Base-by-base conservation (phyloP, 92 coral and sea anemone species). In the Bergia puertoricense region DNA sequence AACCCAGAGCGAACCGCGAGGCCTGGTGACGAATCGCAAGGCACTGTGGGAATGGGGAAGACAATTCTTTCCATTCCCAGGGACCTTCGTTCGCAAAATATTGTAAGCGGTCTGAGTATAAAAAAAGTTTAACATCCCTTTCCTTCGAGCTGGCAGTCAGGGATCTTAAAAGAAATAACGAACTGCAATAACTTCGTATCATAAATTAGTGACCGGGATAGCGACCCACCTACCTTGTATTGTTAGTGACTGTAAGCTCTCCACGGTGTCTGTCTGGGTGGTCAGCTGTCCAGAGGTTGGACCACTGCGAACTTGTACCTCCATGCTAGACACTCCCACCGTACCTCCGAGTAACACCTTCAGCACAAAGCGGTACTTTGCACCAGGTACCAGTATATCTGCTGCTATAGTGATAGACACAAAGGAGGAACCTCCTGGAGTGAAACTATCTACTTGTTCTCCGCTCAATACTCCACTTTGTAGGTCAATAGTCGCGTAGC, bases 251-350 rank as follows among this genome's bases (percentile, higher is more conserved):
- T 86, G 81, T 72, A 92, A 78, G 2, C 82, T 84, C 67, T 77
- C 14, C 38, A 90, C 72, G 4, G 89, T 69, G 69, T 44, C 75
- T 15, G 86, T 67, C 39, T 77, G 43, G 30, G 74, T 88, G 42
- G 80, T 82, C 20, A 90, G 71, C n/a, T 46, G 72, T 15, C 94
- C 92, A 23, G 94, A 90, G 38, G 92, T 90, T 13, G 94, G 94
- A 0, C 90, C 91, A 14, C 16, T 79, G 48, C 94, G 88, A 11
- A 92, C 92, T 22, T 74, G 74, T n/a, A 92, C 94, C 2, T 72
- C 80, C 91, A 92, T 41, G 22, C 85, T 77, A 10, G 92, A 85
- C 9, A 69, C 68, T n/a, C 94, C 94, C 39, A 43, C 85, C 50
- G 80, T 51, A 77, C 89, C 83, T 8, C 81, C 91, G 15, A 75